Evolutionary conservation across 2,797 vertebrate genomes (phyloP), one percentile per base, ranked within the genome.

Genomic region (Enteromius afrohamiltoni): DNA sequence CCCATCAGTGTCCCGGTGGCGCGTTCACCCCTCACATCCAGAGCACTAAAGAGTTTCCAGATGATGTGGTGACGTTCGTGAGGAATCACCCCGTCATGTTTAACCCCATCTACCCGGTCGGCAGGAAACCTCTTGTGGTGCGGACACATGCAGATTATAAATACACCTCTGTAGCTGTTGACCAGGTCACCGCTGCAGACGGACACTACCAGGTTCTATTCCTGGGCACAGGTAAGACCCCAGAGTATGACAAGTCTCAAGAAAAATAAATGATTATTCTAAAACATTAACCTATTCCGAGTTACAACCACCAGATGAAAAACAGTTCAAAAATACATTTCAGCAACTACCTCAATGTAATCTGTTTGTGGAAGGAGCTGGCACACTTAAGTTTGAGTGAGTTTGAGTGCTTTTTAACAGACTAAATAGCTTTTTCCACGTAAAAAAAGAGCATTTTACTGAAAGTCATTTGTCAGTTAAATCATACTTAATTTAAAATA

Each of bases 1-100:
- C 13, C 10, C 86, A 9, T 75, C 47, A 99, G 98, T 99, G 98
- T 86, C 98, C 98, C 0, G 98, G 98, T 55, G 98, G 98, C 88
- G 98, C 98, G 3, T 99, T 99, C 91, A 99, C 98, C 2, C 98
- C 98, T 45, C 96, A 97, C 69, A 95, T 97, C 87, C 87, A 93
- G 65, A 97, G 96, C 19, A 99, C 98, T 45, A 99, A 99, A 89
- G 97, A 99, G 90, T 98, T 99, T 89, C 97, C 98, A 9, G 98
- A 99, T 0, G 98, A 99, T 0, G 98, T 99, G 85, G 97, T 99
- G 91, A 98, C 96, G 78, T 99, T 99, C 62, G 97, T 98, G 60
- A 94, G 98, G 82, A 99, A 98, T 85, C 98, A 99, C 70, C 98
- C 98, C 0, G 93, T 98, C 89, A 99, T 99, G 98, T 99, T 97